phyloP scores from a whole-genome alignment of 64 coral and sea anemone species.

The Montipora cactus region DNA sequence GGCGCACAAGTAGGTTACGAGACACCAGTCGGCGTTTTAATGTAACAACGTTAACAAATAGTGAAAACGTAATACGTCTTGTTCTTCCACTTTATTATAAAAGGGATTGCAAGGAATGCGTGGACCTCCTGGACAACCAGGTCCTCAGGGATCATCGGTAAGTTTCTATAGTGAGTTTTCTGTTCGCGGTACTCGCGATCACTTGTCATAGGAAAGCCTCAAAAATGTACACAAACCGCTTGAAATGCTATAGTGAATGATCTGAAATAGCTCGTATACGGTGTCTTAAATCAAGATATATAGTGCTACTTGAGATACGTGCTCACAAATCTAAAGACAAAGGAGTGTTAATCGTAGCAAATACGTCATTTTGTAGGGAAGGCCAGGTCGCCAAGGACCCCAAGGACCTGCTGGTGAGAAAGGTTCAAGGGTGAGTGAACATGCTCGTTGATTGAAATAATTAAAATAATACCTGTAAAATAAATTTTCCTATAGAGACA shows the following conservation, averaged over 20 bases:
- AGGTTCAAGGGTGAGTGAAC: slow-evolving; percentile 64
- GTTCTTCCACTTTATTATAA: neutral
- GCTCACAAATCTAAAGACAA: neutral
- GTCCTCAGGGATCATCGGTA: slow-evolving; percentile 63
- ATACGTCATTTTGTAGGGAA: slow-evolving; percentile 35
- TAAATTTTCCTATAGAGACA: too few species aligned
- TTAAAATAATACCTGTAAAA: too few species aligned
- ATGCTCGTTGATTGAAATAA: neutral
- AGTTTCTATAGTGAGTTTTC: neutral
- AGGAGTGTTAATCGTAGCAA: neutral
- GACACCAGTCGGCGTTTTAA: neutral
- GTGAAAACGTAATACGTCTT: neutral
- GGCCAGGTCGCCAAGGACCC: slow-evolving; percentile 58
- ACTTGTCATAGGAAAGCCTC: too few species aligned
- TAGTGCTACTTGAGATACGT: neutral
- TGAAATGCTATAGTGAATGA: too few species aligned
- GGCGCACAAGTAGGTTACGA: slow-evolving; percentile 34
- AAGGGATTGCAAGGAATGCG: slow-evolving; percentile 69
- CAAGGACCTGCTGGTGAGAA: slow-evolving; percentile 62
- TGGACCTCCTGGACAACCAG: slow-evolving; percentile 64
- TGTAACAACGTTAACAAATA: too few species aligned
- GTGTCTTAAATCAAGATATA: too few species aligned
- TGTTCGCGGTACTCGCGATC: neutral
- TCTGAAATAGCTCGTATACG: too few species aligned
- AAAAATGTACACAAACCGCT: too few species aligned